Evolutionary conservation across 2,888 invertebrate genomes (phyloP).

Genomic region (Macaria notata): DNA sequence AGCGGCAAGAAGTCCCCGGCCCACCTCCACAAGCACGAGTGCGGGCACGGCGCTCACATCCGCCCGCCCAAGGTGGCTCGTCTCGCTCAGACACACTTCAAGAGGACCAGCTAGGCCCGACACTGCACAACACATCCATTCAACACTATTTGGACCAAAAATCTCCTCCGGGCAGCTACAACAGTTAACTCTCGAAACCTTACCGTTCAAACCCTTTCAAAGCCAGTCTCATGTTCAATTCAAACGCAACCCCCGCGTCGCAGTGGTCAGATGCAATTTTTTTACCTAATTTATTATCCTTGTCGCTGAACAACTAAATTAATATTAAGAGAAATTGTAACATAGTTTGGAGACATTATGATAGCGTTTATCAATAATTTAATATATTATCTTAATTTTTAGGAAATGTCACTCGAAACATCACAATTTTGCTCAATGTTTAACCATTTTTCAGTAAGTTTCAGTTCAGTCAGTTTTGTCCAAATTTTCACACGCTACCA

Average conservation of each 20-base stretch:
- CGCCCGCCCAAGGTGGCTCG: slow-evolving; percentile 77
- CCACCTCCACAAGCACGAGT: slow-evolving; percentile 70
- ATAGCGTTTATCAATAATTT: slow-evolving; percentile 61
- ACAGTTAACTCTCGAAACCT: slow-evolving; percentile 15
- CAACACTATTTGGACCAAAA: slow-evolving; percentile 44
- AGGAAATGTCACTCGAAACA: slow-evolving; percentile 51
- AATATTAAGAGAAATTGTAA: slow-evolving; percentile 79
- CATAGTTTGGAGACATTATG: slow-evolving; percentile 68
- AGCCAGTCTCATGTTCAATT: slow-evolving; percentile 39
- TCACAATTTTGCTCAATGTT: slow-evolving; percentile 58
- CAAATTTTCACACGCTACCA: slow-evolving; percentile 15
- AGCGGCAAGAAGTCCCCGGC: slow-evolving; percentile 76
- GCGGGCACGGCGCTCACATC: slow-evolving; percentile 71
- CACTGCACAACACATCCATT: slow-evolving; percentile 28
- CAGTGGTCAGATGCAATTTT: slow-evolving; percentile 64
- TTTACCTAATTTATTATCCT: slow-evolving; percentile 73
- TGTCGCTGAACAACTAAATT: slow-evolving; percentile 61
- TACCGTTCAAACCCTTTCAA: slow-evolving; percentile 1
- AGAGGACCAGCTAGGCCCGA: slow-evolving; percentile 68
- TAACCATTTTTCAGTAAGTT: slow-evolving; percentile 26
- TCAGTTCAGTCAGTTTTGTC: slow-evolving; percentile 13
- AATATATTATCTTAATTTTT: slow-evolving; percentile 53
- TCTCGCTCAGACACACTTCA: slow-evolving; percentile 67
- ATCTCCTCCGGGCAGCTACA: slow-evolving; percentile 43
- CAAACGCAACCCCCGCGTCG: slow-evolving; percentile 44